Base-by-base conservation (phyloP, 2,797 vertebrate species). In the Valencia hispanica region DNA sequence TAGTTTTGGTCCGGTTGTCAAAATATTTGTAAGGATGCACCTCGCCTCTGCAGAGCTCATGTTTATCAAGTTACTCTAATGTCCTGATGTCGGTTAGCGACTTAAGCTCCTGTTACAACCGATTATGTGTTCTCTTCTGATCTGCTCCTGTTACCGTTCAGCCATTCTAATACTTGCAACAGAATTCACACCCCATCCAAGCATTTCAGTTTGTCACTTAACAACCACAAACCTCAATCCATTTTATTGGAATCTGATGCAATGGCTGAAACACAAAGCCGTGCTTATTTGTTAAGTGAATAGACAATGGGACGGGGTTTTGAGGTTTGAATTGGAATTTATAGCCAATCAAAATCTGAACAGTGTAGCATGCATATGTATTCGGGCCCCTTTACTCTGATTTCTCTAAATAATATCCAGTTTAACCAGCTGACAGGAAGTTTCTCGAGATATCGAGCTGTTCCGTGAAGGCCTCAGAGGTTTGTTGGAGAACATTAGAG, bases 1-100 rank as follows among this genome's bases (percentile, higher is more conserved):
- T 57, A 12, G 25, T 66, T 72, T 10, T 71, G 18, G 27, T n/a
- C 4, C 59, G 36, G 65, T 81, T 79, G 73, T 79, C 75, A 75
- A 53, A 70, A 53, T 50, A 72, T 76, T 45, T 79, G 75, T 55
- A 70, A 53, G 77, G 30, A 73, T 1, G 45, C 47, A 39, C 50
- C 22, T 51, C 68, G 36, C 53, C 51, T 68, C 30, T 39, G 70
- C 53, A 72, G 70, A 74, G 45, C 45, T 72, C 25, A 8, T 4
- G 34, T 39, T 78, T 59, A 71, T 12, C 39, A 11, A 39, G 11
- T 5, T 57, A 43, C 41, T 32, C 55, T 9, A 12, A 73, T 32
- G 61, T 65, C 32, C 82, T 70, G 59, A 48, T 41, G 76, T 81
- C 71, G n/a, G 70, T 15, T 14, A 27, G 30, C 20, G 39, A 25